Conservation (phyloP, 2,797 vertebrate species). For the Brachyrhaphis roseni region DNA sequence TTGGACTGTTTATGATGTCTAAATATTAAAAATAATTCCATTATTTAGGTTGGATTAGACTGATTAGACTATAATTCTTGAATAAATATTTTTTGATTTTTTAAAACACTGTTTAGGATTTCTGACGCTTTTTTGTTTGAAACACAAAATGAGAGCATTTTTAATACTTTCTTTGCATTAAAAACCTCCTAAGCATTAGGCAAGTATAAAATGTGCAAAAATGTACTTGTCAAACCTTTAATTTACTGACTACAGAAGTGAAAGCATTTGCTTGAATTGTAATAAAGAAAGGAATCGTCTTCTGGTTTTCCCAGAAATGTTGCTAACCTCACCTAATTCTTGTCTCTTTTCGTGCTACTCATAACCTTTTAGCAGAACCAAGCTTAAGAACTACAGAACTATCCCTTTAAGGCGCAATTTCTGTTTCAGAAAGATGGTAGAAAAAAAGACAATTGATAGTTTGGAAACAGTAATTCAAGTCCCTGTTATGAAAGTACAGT, state of each 20-base stretch:
- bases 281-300: background rate
- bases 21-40: background rate
- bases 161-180: background rate
- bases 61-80: background rate
- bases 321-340: background rate
- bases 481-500: conserved; percentile 4
- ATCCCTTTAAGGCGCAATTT: background rate
- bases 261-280: background rate
- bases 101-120: background rate
- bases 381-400: background rate
- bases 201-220: background rate
- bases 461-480: background rate
- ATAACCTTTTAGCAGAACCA: background rate
- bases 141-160: background rate
- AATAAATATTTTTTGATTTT: background rate
- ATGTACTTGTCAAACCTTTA: background rate
- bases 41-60: background rate
- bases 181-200: background rate
- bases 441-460: background rate
- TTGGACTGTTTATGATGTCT: background rate
- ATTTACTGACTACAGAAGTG: background rate
- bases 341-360: background rate
- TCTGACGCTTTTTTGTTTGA: background rate
- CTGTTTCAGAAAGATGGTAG: background rate
- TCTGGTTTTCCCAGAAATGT: background rate